Conservation (phyloP, 2,888 invertebrate genomes). For the Mycalesis mineus region DNA sequence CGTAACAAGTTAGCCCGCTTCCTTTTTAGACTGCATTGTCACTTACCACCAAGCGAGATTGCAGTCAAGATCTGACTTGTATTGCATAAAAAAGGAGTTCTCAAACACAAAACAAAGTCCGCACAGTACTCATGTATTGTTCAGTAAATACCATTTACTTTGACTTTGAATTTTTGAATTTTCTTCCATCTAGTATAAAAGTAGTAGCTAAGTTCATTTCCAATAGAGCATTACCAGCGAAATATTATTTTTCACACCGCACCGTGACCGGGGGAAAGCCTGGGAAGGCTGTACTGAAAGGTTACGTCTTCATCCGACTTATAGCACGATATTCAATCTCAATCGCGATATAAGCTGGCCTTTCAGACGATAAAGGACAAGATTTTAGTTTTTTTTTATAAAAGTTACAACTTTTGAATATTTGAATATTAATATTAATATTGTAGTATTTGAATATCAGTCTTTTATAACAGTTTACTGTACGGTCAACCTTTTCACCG, state of each 20-base stretch:
- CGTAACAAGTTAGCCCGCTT: too few relatives aligned
- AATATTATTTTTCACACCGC: conserved; percentile 27
- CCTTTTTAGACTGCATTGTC: too few relatives aligned
- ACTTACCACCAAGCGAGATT: too few relatives aligned
- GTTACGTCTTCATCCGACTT: conserved; percentile 22
- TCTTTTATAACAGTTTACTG: too few relatives aligned
- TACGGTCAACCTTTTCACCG: too few relatives aligned
- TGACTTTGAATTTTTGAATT: conserved; percentile 22
- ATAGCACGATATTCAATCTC: conserved; percentile 11
- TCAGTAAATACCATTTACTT: not conserved
- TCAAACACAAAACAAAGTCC: too few relatives aligned
- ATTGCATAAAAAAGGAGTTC: too few relatives aligned
- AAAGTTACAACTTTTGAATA: too few relatives aligned
- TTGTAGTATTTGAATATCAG: too few relatives aligned
- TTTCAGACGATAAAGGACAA: not conserved
- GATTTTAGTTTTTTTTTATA: not conserved
- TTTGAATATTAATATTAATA: too few relatives aligned
- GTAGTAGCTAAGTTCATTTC: conserved; percentile 27
- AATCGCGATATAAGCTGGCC: not conserved
- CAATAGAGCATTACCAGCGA: conserved; percentile 25
- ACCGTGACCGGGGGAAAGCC: conserved; percentile 13
- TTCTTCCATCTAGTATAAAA: conserved; percentile 13
- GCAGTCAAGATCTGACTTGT: too few relatives aligned
- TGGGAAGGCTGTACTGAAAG: not conserved
- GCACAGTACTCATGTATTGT: too few relatives aligned